Conservation (phyloP, 2,888 invertebrate genomes). For the Invenusta paracnida region DNA sequence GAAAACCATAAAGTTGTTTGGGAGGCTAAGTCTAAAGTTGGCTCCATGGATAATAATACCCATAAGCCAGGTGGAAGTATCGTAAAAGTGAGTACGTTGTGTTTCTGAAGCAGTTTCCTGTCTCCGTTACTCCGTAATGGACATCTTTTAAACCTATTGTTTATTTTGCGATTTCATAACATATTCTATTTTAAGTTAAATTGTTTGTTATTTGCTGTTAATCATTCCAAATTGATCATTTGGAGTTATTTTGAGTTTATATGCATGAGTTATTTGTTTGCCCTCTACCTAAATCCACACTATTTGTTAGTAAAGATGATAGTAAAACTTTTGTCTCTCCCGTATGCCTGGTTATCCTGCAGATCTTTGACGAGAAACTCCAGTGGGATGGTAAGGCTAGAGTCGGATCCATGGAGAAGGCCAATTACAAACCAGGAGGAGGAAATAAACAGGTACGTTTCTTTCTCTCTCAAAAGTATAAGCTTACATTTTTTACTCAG, state of each 20-base stretch:
- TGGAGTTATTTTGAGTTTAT: too few species aligned
- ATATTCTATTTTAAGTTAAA: too few species aligned
- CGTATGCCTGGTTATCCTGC: too few species aligned
- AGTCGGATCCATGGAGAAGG: conserved; percentile 83
- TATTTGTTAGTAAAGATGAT: too few species aligned
- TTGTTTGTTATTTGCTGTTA: too few species aligned
- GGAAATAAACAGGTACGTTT: conserved; percentile 62
- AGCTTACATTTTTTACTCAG: too few species aligned
- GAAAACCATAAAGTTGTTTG: conserved; percentile 48
- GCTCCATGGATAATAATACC: conserved; percentile 76
- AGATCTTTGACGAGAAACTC: neutral
- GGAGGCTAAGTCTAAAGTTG: conserved; percentile 76
- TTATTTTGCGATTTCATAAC: too few species aligned
- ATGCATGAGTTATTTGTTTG: too few species aligned
- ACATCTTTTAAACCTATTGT: neutral
- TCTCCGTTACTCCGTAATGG: neutral
- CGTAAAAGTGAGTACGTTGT: conserved; percentile 68
- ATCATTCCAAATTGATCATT: too few species aligned
- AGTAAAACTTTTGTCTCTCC: too few species aligned
- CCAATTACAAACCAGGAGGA: conserved; percentile 79
- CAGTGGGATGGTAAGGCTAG: conserved; percentile 71
- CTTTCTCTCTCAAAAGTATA: too few species aligned
- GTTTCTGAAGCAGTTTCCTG: neutral
- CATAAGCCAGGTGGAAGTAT: conserved; percentile 81
- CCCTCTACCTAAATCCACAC: too few species aligned